A percentile compares a stretch with the other conserved stretches of the same genome.
Evolutionary conservation across 2,797 vertebrate species (phyloP).

Genomic region (Sebastes vulpes): DNA sequence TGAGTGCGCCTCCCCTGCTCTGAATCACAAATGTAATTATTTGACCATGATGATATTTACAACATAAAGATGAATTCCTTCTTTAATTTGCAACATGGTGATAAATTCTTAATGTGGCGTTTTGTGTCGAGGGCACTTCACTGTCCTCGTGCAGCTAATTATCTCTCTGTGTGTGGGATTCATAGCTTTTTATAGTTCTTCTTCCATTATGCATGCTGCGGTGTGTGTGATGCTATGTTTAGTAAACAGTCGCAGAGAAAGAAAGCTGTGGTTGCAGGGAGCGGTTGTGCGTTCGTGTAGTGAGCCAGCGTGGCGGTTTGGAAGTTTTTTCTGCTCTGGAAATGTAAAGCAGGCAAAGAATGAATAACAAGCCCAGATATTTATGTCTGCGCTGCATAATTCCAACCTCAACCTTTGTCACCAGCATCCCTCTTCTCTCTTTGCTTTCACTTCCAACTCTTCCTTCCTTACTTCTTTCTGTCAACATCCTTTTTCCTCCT

Average conservation of each 20-base stretch:
- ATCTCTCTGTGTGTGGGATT: constrained; percentile 11
- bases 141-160: constrained; percentile 22
- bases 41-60: constrained; percentile 13
- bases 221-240: constrained; percentile 38
- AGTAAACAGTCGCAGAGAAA: not conserved
- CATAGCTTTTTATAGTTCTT: constrained; percentile 28
- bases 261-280: constrained; percentile 40
- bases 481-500: constrained; percentile 11
- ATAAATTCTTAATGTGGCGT: constrained; percentile 49
- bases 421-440: constrained; percentile 5
- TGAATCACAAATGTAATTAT: constrained; percentile 39
- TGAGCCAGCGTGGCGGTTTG: not conserved
- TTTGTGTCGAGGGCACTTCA: constrained; percentile 35
- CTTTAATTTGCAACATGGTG: constrained; percentile 3
- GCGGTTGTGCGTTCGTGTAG: constrained; percentile 35
- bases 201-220: constrained; percentile 39
- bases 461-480: not conserved
- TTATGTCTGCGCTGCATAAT: constrained; percentile 76
- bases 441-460: not conserved
- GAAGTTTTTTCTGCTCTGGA: constrained; percentile 50
- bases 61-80: constrained; percentile 1
- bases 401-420: constrained; percentile 26
- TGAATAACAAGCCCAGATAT: constrained; percentile 72
- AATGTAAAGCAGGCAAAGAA: constrained; percentile 65
- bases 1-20: constrained; percentile 1